Evolutionary conservation across 2,797 vertebrate species (phyloP).

Genomic region (Erithacus rubecula): DNA sequence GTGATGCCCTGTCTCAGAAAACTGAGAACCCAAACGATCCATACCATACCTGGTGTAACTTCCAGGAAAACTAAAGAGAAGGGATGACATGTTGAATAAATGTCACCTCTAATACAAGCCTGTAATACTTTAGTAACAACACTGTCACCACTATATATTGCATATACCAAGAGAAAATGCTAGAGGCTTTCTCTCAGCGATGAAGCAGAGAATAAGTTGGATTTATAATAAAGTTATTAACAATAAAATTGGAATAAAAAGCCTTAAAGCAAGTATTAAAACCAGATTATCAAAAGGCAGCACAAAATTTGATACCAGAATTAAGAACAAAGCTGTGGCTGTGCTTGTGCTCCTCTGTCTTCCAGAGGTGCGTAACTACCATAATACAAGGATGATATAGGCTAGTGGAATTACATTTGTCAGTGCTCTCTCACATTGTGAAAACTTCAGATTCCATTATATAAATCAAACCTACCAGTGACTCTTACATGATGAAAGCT

Average conservation of each 20-base stretch:
- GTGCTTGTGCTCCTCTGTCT: background rate
- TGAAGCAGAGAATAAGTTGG: background rate
- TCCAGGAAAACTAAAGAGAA: background rate
- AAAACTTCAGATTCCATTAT: background rate
- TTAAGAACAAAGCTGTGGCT: background rate
- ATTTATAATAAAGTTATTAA: too few relatives aligned
- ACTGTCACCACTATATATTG: background rate
- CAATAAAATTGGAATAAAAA: constrained; percentile 7
- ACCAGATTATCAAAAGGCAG: background rate
- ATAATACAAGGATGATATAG: background rate
- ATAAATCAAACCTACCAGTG: background rate
- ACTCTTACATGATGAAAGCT: background rate
- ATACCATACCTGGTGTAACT: background rate
- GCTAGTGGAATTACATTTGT: background rate
- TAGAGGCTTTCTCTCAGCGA: background rate
- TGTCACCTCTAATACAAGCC: background rate
- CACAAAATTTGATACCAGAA: background rate
- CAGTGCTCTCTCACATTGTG: rapidly evolving
- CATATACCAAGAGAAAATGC: background rate
- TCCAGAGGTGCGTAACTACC: background rate
- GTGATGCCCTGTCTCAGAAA: background rate
- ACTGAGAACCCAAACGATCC: background rate
- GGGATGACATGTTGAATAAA: background rate
- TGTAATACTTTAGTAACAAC: background rate
- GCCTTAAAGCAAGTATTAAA: constrained; percentile 2